These are phyloP conservation scores for Rhinoderma darwinii DNA, from an alignment of 2,113 vertebrate genomes.

Conservation along the genomic window DNA sequence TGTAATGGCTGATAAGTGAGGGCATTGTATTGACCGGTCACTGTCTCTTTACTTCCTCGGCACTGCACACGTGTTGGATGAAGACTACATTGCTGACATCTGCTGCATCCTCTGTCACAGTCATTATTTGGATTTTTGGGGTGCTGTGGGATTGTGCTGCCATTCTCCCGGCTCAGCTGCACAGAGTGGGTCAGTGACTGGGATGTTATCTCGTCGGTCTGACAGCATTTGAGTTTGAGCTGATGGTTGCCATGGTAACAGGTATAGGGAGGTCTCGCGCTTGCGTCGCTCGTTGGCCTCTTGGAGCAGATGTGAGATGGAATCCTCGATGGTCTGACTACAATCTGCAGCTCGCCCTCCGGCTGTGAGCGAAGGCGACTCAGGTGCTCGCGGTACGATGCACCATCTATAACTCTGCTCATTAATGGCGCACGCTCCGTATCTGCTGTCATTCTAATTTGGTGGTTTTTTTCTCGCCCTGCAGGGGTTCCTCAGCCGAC, in stretches of 20 bases:
- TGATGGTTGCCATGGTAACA: constrained; percentile 85
- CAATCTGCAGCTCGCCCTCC: constrained; percentile 58
- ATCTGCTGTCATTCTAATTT: constrained; percentile 57
- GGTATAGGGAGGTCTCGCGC: constrained; percentile 79
- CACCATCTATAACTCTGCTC: background rate
- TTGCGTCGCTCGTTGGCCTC: constrained; percentile 68
- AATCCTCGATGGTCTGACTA: constrained; percentile 55
- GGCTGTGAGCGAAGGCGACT: constrained; percentile 56
- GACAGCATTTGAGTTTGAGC: constrained; percentile 69
- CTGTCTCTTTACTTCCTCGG: too few species aligned
- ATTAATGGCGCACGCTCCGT: background rate
- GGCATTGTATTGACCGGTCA: too few species aligned
- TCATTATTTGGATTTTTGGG: too few species aligned
- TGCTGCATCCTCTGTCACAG: too few species aligned
- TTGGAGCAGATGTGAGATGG: constrained; percentile 72
- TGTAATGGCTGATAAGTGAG: background rate
- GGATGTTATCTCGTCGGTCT: constrained; percentile 62
- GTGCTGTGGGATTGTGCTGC: background rate
- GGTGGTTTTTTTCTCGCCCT: constrained; percentile 73
- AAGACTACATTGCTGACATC: too few species aligned
- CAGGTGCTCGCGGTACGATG: constrained; percentile 32
- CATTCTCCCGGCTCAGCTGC: background rate
- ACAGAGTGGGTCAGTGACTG: background rate
- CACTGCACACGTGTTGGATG: too few species aligned
- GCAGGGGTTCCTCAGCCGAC: constrained; percentile 89